A percentile compares a stretch with the other conserved stretches of the same genome.
Conservation (phyloP, 2,113 vertebrate species). For the Chaenocephalus aceratus region DNA sequence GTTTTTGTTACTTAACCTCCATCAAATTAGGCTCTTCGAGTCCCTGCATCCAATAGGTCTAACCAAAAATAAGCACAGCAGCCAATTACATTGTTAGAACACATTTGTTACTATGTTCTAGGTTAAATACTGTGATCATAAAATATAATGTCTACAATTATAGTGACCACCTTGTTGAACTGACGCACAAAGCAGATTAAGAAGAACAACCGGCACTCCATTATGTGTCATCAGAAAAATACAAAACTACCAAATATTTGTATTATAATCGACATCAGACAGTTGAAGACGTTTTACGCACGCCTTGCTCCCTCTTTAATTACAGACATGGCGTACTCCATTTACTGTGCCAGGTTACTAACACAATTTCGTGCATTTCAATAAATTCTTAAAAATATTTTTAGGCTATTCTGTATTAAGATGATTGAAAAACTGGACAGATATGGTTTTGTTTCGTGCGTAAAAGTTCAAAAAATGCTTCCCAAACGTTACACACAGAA, state of each 20-base stretch:
- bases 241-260: not conserved
- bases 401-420: not conserved
- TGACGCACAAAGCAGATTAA: not conserved
- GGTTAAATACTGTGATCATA: not conserved
- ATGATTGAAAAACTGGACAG: not conserved
- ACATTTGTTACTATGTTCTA: not conserved
- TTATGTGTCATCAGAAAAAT: constrained; percentile 1
- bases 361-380: accelerated
- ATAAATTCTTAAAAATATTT: not conserved
- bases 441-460: constrained; percentile 29
- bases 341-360: not conserved
- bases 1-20: not conserved
- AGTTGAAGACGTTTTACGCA: constrained; percentile 33
- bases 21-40: not conserved
- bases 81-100: too few relatives aligned
- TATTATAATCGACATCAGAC: not conserved
- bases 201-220: not conserved
- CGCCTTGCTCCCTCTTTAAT: not conserved
- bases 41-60: not conserved
- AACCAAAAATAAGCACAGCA: not conserved
- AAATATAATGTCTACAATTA: not conserved
- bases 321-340: not conserved
- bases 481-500: not conserved
- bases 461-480: constrained; percentile 43
- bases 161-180: not conserved